These are phyloP conservation scores for Sylvia borin DNA, from an alignment of 2,797 vertebrate genomes.

Conservation along the genomic window DNA sequence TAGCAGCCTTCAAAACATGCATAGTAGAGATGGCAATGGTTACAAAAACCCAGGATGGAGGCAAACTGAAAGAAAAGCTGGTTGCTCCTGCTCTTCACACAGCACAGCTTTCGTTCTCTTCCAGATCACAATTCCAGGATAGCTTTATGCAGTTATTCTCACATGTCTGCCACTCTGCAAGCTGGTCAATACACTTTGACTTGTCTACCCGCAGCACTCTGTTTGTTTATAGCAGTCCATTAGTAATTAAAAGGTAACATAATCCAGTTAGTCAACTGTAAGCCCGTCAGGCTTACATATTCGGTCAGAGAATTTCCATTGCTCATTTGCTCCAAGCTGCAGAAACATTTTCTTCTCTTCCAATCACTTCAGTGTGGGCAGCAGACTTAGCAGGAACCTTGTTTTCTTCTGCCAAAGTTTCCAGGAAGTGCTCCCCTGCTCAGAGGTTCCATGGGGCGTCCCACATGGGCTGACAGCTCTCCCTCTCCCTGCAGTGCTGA, in stretches of 20 bases:
- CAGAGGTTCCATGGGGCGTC: accelerated
- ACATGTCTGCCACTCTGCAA: background rate
- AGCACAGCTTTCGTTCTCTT: background rate
- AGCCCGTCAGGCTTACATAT: background rate
- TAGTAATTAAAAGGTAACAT: background rate
- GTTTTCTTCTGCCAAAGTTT: background rate
- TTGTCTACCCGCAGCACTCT: background rate
- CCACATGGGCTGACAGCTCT: background rate
- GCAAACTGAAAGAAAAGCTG: background rate
- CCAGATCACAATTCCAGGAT: background rate
- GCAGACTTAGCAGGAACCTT: background rate
- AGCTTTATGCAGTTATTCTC: background rate
- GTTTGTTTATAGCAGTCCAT: background rate
- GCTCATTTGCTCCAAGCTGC: background rate
- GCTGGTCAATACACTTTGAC: background rate
- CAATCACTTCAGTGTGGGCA: background rate
- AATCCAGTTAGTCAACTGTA: background rate
- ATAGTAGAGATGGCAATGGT: accelerated
- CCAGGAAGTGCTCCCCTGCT: accelerated
- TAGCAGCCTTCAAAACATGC: background rate
- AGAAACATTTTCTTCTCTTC: background rate
- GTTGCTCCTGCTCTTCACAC: background rate
- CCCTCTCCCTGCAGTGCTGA: background rate
- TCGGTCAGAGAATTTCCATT: background rate
- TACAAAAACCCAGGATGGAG: background rate